These are phyloP conservation scores for Sminthurides aquaticus DNA, from an alignment of 2,888 invertebrate species.

Conservation along the genomic window DNA sequence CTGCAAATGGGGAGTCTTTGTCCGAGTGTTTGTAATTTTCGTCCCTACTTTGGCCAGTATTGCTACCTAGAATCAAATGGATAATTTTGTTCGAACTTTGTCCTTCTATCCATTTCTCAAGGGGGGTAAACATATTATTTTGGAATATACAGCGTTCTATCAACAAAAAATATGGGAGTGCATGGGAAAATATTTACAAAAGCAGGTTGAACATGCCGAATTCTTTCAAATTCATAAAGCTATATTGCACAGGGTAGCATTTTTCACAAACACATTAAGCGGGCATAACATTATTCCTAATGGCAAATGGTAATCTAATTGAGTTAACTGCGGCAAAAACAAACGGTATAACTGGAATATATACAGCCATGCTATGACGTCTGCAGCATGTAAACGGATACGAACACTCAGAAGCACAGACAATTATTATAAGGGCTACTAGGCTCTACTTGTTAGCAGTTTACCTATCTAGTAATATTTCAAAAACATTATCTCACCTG, in stretches of 20 bases:
- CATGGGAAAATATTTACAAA: not conserved
- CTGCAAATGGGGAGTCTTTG: slow-evolving; percentile 43
- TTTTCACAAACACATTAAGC: too few species aligned
- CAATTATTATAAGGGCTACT: not conserved
- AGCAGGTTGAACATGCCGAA: not conserved
- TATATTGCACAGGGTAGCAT: too few species aligned
- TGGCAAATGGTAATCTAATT: too few species aligned
- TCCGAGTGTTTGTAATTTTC: slow-evolving; percentile 43
- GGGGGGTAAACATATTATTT: too few species aligned
- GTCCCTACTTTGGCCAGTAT: slow-evolving; percentile 41
- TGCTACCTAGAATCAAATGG: slow-evolving; percentile 28
- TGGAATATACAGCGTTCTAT: too few species aligned
- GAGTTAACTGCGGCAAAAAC: too few species aligned
- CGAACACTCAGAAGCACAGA: slow-evolving; percentile 6
- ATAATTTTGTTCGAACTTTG: slow-evolving; percentile 7
- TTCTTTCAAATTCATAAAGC: not conserved
- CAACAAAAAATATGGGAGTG: too few species aligned
- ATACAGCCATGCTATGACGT: not conserved
- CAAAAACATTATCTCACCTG: slow-evolving; percentile 15
- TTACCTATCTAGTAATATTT: too few species aligned
- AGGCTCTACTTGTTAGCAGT: not conserved
- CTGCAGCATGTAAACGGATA: not conserved
- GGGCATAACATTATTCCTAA: too few species aligned
- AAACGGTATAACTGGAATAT: too few species aligned
- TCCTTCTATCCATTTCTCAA: not conserved